phyloP scores from a whole-genome alignment of 2,888 invertebrate genomes.

The Bellardia bayeri region DNA sequence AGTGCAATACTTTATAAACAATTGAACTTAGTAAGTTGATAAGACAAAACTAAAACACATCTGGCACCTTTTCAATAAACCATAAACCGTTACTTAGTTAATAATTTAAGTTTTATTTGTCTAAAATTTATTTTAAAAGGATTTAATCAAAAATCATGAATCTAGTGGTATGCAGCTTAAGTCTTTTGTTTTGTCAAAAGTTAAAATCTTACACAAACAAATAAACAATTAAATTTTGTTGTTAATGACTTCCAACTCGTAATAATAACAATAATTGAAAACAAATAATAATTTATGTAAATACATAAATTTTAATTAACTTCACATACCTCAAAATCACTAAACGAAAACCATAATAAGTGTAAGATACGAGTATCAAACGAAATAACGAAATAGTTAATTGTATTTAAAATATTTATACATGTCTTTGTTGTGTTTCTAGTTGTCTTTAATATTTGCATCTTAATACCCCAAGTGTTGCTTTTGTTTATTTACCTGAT shows the following conservation, averaged over 20 bases:
- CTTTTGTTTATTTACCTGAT: background rate
- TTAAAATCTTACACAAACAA: background rate
- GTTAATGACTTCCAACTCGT: too few relatives aligned
- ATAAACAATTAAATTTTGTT: background rate
- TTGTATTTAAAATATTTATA: background rate
- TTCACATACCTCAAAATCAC: conserved; percentile 10
- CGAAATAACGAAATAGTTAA: background rate
- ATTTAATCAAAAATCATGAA: conserved; percentile 36
- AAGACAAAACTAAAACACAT: background rate
- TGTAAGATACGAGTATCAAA: background rate
- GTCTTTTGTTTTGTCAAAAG: conserved; percentile 38
- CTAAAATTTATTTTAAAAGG: conserved; percentile 14
- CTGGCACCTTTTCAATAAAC: background rate
- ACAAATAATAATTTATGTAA: conserved; percentile 7
- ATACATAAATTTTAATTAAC: conserved; percentile 45
- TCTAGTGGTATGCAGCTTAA: conserved; percentile 40
- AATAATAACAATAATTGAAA: background rate
- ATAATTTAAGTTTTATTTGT: background rate
- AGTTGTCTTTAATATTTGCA: background rate
- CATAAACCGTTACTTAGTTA: background rate
- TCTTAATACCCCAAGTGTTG: background rate
- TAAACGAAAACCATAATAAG: background rate
- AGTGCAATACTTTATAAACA: too few relatives aligned
- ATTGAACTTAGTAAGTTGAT: background rate
- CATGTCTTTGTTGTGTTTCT: too few relatives aligned